Evolutionary conservation across 2,888 invertebrate genomes (phyloP), one percentile per base, ranked within the genome.

Genomic region (Cyaniris semiargus): DNA sequence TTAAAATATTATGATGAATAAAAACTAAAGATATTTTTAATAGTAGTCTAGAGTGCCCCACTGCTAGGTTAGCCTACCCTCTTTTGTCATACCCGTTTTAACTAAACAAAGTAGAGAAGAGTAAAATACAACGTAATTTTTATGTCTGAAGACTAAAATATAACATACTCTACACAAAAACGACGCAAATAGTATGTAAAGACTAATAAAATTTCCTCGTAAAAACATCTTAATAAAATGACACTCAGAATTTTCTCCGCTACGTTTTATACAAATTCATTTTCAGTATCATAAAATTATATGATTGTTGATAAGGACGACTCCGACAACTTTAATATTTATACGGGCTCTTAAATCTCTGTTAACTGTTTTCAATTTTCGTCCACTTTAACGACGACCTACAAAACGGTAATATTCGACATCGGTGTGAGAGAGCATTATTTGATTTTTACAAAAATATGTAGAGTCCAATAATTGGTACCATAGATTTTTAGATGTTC

Each of bases 221-320:
- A 31, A 27, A 66, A 66, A 27, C 66, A 31, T 66, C 66, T 66
- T 18, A 13, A 31, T 66, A 18, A 66, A 66, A 66, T 66, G 15
- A 31, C 21, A 27, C 27, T 66, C 15, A 18, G 31, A 27, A 66
- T 66, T 66, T 66, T 27, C 6, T 60, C 27, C 27, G 27, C 27
- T 31, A 27, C 31, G 13, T 66, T 66, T 66, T 15, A 5, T 27
- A 66, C 66, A 31, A 66, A 66, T 27, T 66, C 27, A 66, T 66
- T 66, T 66, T 66, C 66, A 66, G 66, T 27, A 27, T 66, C 27
- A 66, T 66, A 66, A 66, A 66, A 31, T 66, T 66, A 18, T 66
- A 66, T 66, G 23, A 66, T 31, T 66, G 27, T 66, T 66, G 18
- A 31, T 66, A 27, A 66, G 66, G 66, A 10, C 13, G 21, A 13